phyloP scores from a whole-genome alignment of 2,797 vertebrate species.

The Australoheros facetus region DNA sequence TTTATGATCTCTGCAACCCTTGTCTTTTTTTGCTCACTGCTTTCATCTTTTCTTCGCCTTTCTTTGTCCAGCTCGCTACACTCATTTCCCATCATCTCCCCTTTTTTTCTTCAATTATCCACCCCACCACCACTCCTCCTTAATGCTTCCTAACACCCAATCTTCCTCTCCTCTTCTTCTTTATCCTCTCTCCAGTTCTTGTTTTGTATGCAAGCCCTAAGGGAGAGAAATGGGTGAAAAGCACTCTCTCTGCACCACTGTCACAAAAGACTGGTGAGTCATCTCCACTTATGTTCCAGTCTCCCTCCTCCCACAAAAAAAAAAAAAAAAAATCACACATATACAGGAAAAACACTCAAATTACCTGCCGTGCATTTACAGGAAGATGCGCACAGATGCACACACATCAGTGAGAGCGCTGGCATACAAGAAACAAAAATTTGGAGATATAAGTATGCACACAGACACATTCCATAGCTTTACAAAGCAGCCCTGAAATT shows the following conservation, averaged over 20 bases:
- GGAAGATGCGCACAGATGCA: constrained; percentile 32
- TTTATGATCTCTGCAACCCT: constrained; percentile 61
- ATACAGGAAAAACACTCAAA: constrained; percentile 68
- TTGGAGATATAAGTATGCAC: not conserved
- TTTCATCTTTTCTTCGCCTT: constrained; percentile 60
- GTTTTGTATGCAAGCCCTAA: constrained; percentile 73
- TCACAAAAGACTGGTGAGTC: constrained; percentile 83
- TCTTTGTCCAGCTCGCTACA: constrained; percentile 35
- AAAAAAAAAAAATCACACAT: not conserved
- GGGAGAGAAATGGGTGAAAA: constrained; percentile 74
- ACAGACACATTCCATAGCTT: constrained; percentile 37
- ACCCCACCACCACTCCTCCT: constrained; percentile 15
- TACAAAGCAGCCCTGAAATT: constrained; percentile 40
- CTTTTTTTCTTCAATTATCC: constrained; percentile 57
- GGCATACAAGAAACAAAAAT: constrained; percentile 9
- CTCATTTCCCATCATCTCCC: constrained; percentile 42
- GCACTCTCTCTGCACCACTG: constrained; percentile 80
- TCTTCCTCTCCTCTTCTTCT: constrained; percentile 55
- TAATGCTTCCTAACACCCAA: constrained; percentile 63
- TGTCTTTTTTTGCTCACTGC: constrained; percentile 48
- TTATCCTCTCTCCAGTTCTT: constrained; percentile 70
- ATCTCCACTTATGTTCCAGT: constrained; percentile 79
- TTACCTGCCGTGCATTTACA: constrained; percentile 74
- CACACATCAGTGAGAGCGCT: constrained; percentile 11
- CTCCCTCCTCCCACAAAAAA: constrained; percentile 72